These are phyloP conservation scores for Momotus momota DNA, from an alignment of 2,797 vertebrate genomes.

Conservation along the genomic window DNA sequence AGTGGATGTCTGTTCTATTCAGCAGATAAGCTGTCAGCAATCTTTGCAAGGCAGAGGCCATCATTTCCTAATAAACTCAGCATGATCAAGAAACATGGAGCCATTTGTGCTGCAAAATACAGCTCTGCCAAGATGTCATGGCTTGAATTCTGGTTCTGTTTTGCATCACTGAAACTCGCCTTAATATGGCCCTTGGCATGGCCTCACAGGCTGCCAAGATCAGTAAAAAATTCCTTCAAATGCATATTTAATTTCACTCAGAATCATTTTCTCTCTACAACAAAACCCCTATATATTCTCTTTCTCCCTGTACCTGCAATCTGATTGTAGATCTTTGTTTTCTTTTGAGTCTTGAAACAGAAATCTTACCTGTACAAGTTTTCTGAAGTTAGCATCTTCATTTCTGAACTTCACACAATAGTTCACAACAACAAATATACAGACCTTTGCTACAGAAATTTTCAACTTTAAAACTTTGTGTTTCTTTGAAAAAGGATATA, in stretches of 20 bases:
- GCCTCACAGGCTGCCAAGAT: neutral
- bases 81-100: neutral
- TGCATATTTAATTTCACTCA: neutral
- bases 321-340: neutral
- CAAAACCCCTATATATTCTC: neutral
- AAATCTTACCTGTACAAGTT: neutral
- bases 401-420: neutral
- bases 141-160: neutral
- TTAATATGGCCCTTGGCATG: fast-evolving
- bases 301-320: neutral
- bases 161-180: neutral
- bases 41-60: neutral
- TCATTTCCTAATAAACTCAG: neutral
- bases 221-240: neutral
- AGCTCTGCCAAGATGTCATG: neutral
- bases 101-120: neutral
- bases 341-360: neutral
- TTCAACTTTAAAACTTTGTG: neutral
- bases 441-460: neutral
- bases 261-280: neutral
- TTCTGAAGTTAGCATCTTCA: neutral
- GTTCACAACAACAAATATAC: neutral
- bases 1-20: neutral
- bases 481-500: neutral
- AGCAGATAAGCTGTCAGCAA: neutral